phyloP scores from a whole-genome alignment of 2,888 invertebrate species.

The Ichneumon xanthorius region DNA sequence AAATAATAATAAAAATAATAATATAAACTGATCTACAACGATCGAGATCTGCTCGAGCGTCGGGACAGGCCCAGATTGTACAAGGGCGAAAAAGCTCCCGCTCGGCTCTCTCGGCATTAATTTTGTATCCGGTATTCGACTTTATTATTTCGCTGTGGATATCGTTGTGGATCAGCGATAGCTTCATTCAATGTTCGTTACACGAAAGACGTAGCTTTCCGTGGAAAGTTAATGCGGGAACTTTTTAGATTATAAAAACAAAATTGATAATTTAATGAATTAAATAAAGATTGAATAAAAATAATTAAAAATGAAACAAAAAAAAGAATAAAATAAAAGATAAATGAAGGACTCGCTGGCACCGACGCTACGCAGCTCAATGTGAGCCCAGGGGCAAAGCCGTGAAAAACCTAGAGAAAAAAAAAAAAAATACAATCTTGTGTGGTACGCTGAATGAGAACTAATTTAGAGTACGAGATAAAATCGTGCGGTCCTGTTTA shows the following conservation, averaged over 20 bases:
- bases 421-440: conserved; percentile 51
- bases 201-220: conserved; percentile 62
- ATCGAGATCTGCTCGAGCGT: conserved; percentile 38
- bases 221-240: conserved; percentile 52
- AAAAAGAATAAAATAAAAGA: conserved; percentile 31
- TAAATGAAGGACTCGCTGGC: conserved; percentile 37
- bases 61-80: conserved; percentile 16
- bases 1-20: conserved; percentile 47
- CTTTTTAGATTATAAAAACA: conserved; percentile 52
- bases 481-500: conserved; percentile 50
- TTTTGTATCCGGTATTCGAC: conserved; percentile 5
- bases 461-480: conserved; percentile 45
- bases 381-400: conserved; percentile 32
- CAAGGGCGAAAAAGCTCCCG: background rate
- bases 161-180: conserved; percentile 50
- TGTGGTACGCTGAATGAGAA: conserved; percentile 49
- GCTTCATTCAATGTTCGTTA: conserved; percentile 64
- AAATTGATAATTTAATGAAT: conserved; percentile 41
- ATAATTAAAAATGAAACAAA: conserved; percentile 8
- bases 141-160: conserved; percentile 4
- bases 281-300: conserved; percentile 29
- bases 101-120: conserved; percentile 6
- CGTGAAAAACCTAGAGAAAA: conserved; percentile 25
- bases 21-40: conserved; percentile 50
- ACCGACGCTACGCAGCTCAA: conserved; percentile 31